These are phyloP conservation scores for Arenaria interpres DNA, from an alignment of 2,113 vertebrate species.

Conservation along the genomic window DNA sequence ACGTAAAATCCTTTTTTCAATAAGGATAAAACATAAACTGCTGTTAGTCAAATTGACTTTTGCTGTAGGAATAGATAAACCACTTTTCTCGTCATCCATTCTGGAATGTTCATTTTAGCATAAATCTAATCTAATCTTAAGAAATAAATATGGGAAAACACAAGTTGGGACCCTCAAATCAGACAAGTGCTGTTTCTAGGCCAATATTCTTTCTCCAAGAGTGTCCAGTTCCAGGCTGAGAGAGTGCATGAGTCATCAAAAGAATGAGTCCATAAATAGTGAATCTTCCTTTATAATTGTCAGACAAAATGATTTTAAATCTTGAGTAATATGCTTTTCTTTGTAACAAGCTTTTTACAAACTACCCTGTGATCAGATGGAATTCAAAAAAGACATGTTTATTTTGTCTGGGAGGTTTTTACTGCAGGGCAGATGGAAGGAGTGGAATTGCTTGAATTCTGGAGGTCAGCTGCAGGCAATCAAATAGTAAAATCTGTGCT, in stretches of 20 bases:
- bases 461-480: not conserved
- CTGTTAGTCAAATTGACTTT: not conserved
- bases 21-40: not conserved
- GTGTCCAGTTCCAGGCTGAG: not conserved
- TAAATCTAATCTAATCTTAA: not conserved
- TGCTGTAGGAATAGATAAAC: not conserved
- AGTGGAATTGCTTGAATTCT: not conserved
- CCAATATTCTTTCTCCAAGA: not conserved
- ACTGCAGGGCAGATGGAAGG: not conserved
- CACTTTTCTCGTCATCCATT: not conserved
- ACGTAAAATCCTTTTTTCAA: not conserved
- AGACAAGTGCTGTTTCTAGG: not conserved
- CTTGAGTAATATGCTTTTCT: not conserved
- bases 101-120: not conserved
- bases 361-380: not conserved
- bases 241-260: not conserved
- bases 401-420: not conserved
- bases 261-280: not conserved
- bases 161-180: not conserved
- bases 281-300: not conserved
- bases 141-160: not conserved
- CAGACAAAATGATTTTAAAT: not conserved
- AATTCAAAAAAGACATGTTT: not conserved
- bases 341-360: not conserved
- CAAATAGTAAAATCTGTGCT: not conserved